Evolutionary conservation across 2,113 vertebrate genomes (phyloP), one percentile per base, ranked within the genome.

Genomic region (Donacobius atricapilla): DNA sequence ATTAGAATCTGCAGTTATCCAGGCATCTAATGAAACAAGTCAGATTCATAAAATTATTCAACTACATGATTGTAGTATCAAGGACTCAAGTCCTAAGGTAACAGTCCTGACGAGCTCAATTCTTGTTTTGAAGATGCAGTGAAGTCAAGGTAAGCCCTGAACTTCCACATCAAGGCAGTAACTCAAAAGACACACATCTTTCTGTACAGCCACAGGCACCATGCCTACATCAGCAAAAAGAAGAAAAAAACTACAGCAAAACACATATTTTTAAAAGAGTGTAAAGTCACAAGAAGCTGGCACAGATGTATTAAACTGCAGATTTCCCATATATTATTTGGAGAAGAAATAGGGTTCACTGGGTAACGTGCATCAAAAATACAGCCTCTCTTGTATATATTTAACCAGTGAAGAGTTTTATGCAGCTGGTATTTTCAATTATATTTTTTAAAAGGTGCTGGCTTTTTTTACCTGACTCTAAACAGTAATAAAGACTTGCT

Each of bases 71-170:
- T 91, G 76, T 28, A 61, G 40, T 64, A 90, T 61, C 88, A 93
- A 94, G 86, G 86, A 81, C 83, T 86, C 64, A 90, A 87, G 65
- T 87, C 56, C 72, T 94, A 81, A 91, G 61, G 88, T 91, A 89
- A 89, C 68, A 91, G 48, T 87, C 77, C 83, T 93, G 83, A 76
- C 91, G 87, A 96, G 50, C 94, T 94, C 72, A 77, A 9, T 8
- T 76, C 57, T 54, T 72, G 39, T 84, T 95, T 66, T 92, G 87
- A 93, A 96, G 65, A 91, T 47, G 54, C 45, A 89, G 7, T 14
- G 24, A 87, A 91, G 44, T 73, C 66, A 88, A 96, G 56, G 66
- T 84, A 96, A 96, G 91, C 76, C 94, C 89, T 81, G 87, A 95
- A 94, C 27, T 93, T 61, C 69, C 57, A 89, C 81, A 87, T 94